A percentile compares a stretch with the other conserved stretches of the same genome.
Evolutionary conservation across 2,888 invertebrate genomes (phyloP).

Genomic region (Julus scanicus): DNA sequence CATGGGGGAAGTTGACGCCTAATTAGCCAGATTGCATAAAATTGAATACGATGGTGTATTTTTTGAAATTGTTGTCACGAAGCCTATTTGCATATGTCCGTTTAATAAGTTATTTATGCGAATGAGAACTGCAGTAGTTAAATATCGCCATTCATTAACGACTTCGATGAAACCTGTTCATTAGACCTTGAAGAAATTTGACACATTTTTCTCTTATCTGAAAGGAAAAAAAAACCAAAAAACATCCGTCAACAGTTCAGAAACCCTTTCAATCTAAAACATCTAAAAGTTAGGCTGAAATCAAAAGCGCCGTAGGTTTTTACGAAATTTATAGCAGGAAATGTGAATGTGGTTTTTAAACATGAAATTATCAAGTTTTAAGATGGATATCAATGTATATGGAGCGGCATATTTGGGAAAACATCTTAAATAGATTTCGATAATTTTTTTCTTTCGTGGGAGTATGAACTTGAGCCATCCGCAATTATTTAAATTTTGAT

Average conservation of each 20-base stretch:
- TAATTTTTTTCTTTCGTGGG: too few species aligned
- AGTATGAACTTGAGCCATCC: too few species aligned
- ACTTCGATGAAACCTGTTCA: background rate
- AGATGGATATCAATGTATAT: too few species aligned
- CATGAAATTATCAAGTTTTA: too few species aligned
- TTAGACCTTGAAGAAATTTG: slow-evolving; percentile 18
- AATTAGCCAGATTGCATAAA: slow-evolving; percentile 35
- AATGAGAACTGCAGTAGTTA: background rate
- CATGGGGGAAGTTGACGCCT: background rate
- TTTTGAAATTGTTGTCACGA: background rate
- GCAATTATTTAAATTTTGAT: too few species aligned
- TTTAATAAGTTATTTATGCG: slow-evolving; percentile 6
- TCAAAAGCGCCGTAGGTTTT: background rate
- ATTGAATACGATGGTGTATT: background rate
- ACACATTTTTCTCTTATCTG: background rate
- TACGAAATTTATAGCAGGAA: background rate
- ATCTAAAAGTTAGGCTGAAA: background rate
- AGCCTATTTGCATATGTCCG: background rate
- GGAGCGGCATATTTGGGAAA: too few species aligned
- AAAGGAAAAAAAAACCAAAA: background rate
- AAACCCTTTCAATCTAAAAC: background rate
- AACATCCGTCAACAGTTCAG: background rate
- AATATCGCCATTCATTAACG: background rate
- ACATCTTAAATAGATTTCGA: too few species aligned
- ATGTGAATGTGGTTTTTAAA: background rate